Evolutionary conservation across 2,113 vertebrate genomes (phyloP), one percentile per base, ranked within the genome.

Genomic region (Delphinus delphis): DNA sequence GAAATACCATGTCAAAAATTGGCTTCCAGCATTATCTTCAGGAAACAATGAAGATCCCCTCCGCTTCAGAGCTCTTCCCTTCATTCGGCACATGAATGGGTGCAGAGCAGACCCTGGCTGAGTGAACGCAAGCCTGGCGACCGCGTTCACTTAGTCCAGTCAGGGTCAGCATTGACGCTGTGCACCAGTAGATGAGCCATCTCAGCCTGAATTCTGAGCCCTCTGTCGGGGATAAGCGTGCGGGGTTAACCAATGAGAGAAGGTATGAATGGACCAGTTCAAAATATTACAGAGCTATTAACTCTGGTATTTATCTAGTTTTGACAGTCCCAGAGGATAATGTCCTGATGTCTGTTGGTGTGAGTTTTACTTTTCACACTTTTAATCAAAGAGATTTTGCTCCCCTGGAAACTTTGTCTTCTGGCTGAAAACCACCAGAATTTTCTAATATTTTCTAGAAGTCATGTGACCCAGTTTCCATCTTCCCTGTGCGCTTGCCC

Each of bases 351-450:
- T 60, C 7, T 12, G 8, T 63, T 70, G 55, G 26, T 33, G 38
- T 58, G 50, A 8, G 5, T 86, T 93, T 93, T 96, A 12, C 71
- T 47, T 96, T 93, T 84, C 20, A 70, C 6, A 11, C 10, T 50
- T 96, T 65, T 76, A 84, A 62, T 77, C 55, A 77, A 89, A 76
- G 55, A 68, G 18, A 53, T 73, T 92, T 92, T 63, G 38, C 67
- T 53, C 0, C 26, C 23, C 28, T 36, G 14, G 31, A 86, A 71
- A 58, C 10, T 63, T 84, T 79, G 67, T 84, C 76, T 93, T 26
- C 63, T 87, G 62, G 20, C 21, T 93, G 74, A 55, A 58, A 31
- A 79, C 25, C 84, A 44, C 73, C 5, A 14, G 44, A 41, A 60
- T 88, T 83, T 68, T 6, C 53, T 8, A 26, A 8, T 33, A n/a